Evolutionary conservation across 2,888 invertebrate species (phyloP), one percentile per base, ranked within the genome.

Genomic region (Andricus curvator): DNA sequence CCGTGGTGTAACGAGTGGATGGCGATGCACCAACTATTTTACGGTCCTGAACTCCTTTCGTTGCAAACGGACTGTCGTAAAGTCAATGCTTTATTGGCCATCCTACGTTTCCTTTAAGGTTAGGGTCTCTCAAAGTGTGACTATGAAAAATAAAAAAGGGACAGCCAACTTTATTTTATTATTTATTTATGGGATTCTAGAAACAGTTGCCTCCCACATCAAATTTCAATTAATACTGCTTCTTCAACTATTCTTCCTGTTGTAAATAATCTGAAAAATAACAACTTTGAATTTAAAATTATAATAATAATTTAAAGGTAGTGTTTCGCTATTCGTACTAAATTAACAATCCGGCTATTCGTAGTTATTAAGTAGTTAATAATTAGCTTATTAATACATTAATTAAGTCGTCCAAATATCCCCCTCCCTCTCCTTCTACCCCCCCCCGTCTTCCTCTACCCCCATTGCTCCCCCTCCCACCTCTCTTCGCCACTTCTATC

Each of bases 11-110:
- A 84, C 76, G 62, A 80, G 82, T 81, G 77, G 80, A 84, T 83
- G 78, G 79, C 83, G 77, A 77, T 80, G 79, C 82, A 81, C 74
- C 79, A 76, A 79, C 76, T 78, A 82, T 81, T 83, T 83, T 83
- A 83, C 81, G 78, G 41, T 81, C 74, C 79, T 78, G 60, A 79
- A 66, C 78, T 78, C 80, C 66, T 81, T 80, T 82, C 81, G 37
- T 78, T 76, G 64, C 78, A 67, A 74, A 60, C 81, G 76, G 56
- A 20, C n/a, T 44, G 64, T 68, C 81, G 78, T 82, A 82, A 82
- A 82, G 77, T 70, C 65, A 74, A 56, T 74, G 33, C 51, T 74
- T 74, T 74, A 74, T 74, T 56, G 33, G 51, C 33, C 56, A 20
- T n/a, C 29, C 51, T 33, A 56, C 74, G 33, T 56, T 56, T 33